These are phyloP conservation scores for Sandelia bainsii DNA, from an alignment of 2,797 vertebrate genomes.

Conservation along the genomic window DNA sequence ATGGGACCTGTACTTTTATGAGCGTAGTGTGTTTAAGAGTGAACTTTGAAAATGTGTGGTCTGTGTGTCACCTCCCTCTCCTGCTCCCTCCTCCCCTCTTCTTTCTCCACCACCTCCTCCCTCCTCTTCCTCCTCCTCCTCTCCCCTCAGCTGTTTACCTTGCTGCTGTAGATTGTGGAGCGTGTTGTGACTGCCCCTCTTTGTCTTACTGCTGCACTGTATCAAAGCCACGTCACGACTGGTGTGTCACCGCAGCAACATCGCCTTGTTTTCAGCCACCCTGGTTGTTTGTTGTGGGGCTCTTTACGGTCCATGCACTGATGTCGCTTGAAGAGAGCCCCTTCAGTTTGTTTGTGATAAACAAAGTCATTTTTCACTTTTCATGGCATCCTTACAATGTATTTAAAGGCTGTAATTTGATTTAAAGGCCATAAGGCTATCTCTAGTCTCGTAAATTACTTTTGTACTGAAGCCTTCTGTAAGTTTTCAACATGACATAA, in stretches of 20 bases:
- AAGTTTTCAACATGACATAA: slow-evolving; percentile 48
- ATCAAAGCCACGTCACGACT: slow-evolving; percentile 65
- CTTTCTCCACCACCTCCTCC: slow-evolving; percentile 4
- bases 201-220: slow-evolving; percentile 53
- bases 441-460: slow-evolving; percentile 43
- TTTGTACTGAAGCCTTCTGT: slow-evolving; percentile 48
- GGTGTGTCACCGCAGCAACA: slow-evolving; percentile 59
- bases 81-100: slow-evolving; percentile 29
- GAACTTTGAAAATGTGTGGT: slow-evolving; percentile 87
- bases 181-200: slow-evolving; percentile 57
- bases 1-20: slow-evolving; percentile 82
- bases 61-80: slow-evolving; percentile 72
- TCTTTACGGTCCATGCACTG: slow-evolving; percentile 45
- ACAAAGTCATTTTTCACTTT: slow-evolving; percentile 67
- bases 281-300: slow-evolving; percentile 35
- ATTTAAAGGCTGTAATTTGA: slow-evolving; percentile 56
- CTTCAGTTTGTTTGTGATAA: slow-evolving; percentile 61
- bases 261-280: slow-evolving; percentile 55
- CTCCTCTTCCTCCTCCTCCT: slow-evolving; percentile 8
- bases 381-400: slow-evolving; percentile 42
- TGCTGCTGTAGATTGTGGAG: slow-evolving; percentile 60
- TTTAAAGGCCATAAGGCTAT: slow-evolving; percentile 44
- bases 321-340: slow-evolving; percentile 51
- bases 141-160: slow-evolving; percentile 76
- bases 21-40: slow-evolving; percentile 79